Evolutionary conservation across 35 echinoderm and acorn worm genomes (phyloP).

Genomic region (Holothuria glaberrima): DNA sequence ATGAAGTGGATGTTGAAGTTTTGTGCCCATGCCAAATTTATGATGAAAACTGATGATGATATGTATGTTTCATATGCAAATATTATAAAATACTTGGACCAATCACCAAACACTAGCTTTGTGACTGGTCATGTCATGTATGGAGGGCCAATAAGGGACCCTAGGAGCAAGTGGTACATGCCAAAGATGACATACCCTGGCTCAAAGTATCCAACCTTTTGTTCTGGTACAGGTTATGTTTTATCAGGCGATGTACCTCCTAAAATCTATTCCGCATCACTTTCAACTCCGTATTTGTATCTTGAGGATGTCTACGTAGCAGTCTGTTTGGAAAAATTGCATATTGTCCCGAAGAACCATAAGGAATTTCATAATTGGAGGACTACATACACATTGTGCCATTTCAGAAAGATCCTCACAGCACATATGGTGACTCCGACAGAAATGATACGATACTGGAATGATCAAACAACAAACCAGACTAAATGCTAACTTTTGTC

Average conservation of each 20-base stretch:
- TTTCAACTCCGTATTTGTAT: conserved; percentile 78
- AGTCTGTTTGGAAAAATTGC: conserved; percentile 73
- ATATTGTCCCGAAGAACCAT: conserved; percentile 77
- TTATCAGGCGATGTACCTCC: conserved; percentile 81
- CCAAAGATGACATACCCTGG: conserved; percentile 80
- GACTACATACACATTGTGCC: conserved; percentile 85
- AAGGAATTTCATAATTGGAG: conserved; percentile 93
- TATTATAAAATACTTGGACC: conserved; percentile 62
- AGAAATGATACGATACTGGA: conserved; percentile 93
- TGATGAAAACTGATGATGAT: conserved; percentile 96
- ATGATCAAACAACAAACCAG: conserved; percentile 72
- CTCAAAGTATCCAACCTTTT: conserved; percentile 90
- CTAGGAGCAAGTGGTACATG: conserved; percentile 99
- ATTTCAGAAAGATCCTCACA: conserved; percentile 79
- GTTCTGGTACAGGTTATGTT: conserved; percentile 92
- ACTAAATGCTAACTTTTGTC: conserved; percentile 21
- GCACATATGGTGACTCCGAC: conserved; percentile 93
- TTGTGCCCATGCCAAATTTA: conserved; percentile 78
- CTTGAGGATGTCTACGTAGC: conserved; percentile 92
- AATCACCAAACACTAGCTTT: conserved; percentile 35
- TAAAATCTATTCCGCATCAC: conserved; percentile 70
- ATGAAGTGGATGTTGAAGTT: conserved; percentile 86
- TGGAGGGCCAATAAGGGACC: conserved; percentile 85
- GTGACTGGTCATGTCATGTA: conserved; percentile 83
- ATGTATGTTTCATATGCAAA: conserved; percentile 87